These are phyloP conservation scores for Rhorus exstirpatorius DNA, from an alignment of 2,888 invertebrate species.

Conservation along the genomic window DNA sequence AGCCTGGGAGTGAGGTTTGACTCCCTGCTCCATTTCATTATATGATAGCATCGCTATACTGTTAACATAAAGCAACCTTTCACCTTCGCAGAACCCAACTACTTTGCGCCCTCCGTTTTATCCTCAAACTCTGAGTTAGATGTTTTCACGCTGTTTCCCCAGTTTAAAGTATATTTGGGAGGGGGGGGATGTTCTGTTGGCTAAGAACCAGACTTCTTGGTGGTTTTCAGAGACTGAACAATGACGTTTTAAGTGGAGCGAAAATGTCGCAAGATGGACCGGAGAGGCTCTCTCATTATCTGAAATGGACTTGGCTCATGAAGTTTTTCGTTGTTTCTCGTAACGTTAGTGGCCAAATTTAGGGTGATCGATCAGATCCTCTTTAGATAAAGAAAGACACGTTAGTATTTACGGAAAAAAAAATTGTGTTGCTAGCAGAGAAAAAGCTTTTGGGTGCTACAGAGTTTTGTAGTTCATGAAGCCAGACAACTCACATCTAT, in stretches of 20 bases:
- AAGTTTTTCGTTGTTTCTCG: too few relatives aligned
- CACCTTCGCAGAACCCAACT: slow-evolving; percentile 1
- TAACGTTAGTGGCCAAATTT: too few relatives aligned
- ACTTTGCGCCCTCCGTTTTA: background rate
- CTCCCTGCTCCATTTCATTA: slow-evolving; percentile 78
- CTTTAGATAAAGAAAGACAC: too few relatives aligned
- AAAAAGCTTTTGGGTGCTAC: too few relatives aligned
- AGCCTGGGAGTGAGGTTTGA: slow-evolving; percentile 68
- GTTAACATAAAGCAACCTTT: slow-evolving; percentile 48
- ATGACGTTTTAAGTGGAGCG: slow-evolving; percentile 16
- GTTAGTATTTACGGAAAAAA: too few relatives aligned
- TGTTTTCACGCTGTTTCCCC: slow-evolving; percentile 52
- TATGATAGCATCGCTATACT: slow-evolving; percentile 44
- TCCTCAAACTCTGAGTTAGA: slow-evolving; percentile 37
- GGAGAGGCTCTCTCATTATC: background rate
- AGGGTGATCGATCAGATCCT: too few relatives aligned
- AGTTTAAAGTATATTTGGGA: slow-evolving; percentile 22
- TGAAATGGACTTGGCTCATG: too few relatives aligned
- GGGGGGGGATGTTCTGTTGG: slow-evolving; percentile 15
- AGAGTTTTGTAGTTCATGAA: too few relatives aligned
- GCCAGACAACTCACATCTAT: too few relatives aligned
- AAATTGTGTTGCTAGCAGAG: too few relatives aligned
- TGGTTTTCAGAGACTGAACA: slow-evolving; percentile 42
- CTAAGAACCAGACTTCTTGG: background rate
- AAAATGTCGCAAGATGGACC: background rate